Conservation (phyloP, 2,888 invertebrate species). For the Phortica okadai region DNA sequence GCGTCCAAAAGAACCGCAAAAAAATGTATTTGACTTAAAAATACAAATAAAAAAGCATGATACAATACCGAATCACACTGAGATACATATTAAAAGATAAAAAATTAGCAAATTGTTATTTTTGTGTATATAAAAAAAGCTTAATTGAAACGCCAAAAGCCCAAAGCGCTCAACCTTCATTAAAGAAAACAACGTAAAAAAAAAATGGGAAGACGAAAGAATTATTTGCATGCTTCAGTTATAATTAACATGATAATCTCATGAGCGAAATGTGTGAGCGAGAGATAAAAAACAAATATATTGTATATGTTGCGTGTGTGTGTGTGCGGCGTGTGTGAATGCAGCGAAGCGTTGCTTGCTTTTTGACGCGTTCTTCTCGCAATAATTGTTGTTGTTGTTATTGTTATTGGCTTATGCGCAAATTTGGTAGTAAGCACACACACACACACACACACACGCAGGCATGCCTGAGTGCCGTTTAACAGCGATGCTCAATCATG, state of each 20-base stretch:
- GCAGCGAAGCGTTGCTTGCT: slow-evolving; percentile 34
- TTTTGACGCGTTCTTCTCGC: slow-evolving; percentile 27
- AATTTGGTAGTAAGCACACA: slow-evolving; percentile 31
- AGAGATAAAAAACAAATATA: slow-evolving; percentile 38
- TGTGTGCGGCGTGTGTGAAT: neutral
- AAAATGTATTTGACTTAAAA: slow-evolving; percentile 22
- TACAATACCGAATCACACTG: slow-evolving; percentile 20
- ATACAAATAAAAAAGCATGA: slow-evolving; percentile 31
- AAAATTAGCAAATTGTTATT: slow-evolving; percentile 67
- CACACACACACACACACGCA: neutral
- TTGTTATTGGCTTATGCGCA: slow-evolving; percentile 18
- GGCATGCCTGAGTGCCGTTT: slow-evolving; percentile 46
- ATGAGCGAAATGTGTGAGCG: slow-evolving; percentile 42
- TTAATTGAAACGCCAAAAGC: slow-evolving; percentile 61
- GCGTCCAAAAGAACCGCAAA: slow-evolving; percentile 24
- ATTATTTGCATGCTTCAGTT: slow-evolving; percentile 31
- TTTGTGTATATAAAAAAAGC: slow-evolving; percentile 51
- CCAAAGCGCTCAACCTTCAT: slow-evolving; percentile 45
- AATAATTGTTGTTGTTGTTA: slow-evolving; percentile 24
- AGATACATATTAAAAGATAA: slow-evolving; percentile 43
- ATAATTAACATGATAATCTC: slow-evolving; percentile 59
- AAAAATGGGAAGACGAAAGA: slow-evolving; percentile 42
- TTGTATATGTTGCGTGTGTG: slow-evolving; percentile 33
- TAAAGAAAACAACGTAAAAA: slow-evolving; percentile 33
- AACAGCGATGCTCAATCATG: slow-evolving; percentile 44